These are phyloP conservation scores for Pituophis catenifer DNA, from an alignment of 2,113 vertebrate genomes.

Conservation along the genomic window DNA sequence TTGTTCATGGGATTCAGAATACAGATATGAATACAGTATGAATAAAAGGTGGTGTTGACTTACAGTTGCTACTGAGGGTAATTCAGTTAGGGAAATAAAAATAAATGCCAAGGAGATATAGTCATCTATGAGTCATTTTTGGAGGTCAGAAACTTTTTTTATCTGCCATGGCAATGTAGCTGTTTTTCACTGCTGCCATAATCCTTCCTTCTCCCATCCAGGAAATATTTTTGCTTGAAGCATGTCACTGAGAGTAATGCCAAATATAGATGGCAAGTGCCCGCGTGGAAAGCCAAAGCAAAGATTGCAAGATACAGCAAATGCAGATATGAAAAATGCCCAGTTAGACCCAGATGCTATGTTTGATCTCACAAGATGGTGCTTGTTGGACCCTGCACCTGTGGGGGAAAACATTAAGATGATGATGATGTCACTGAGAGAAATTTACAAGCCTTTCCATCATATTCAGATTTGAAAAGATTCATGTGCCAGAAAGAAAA, in stretches of 20 bases:
- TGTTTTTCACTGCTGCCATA: background rate
- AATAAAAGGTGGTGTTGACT: background rate
- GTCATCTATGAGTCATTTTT: background rate
- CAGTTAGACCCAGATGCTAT: too few species aligned
- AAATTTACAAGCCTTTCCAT: background rate
- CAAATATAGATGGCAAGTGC: too few species aligned
- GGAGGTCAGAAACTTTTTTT: background rate
- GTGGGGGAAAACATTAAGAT: too few species aligned
- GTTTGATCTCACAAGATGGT: too few species aligned
- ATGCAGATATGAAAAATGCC: too few species aligned
- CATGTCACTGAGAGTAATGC: background rate
- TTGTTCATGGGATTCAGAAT: background rate
- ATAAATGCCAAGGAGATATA: background rate
- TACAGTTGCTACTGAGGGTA: background rate
- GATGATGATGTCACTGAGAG: background rate
- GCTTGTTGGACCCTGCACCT: too few species aligned
- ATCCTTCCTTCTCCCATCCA: background rate
- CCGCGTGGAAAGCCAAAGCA: too few species aligned
- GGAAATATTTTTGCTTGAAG: background rate
- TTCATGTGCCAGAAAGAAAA: background rate
- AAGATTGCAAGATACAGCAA: too few species aligned
- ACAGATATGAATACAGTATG: background rate
- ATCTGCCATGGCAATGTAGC: background rate
- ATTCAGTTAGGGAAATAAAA: background rate
- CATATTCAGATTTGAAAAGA: background rate